Conservation (phyloP, 2,888 invertebrate genomes). For the Epiblema foenella region DNA sequence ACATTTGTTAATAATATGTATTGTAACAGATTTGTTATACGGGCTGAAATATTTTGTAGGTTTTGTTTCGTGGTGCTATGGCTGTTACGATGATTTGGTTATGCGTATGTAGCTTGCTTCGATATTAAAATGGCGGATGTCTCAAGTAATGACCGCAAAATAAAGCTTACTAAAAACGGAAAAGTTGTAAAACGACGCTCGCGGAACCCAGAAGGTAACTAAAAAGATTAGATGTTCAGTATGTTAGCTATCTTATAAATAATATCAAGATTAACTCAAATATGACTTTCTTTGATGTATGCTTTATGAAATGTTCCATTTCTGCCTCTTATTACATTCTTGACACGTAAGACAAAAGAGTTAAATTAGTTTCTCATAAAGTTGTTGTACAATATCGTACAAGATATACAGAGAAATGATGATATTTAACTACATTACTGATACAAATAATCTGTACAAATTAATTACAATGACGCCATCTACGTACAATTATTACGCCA, state of each 20-base stretch:
- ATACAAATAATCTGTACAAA: not conserved
- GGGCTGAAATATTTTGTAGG: not conserved
- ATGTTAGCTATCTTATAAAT: conserved; percentile 34
- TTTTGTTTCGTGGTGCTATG: conserved; percentile 44
- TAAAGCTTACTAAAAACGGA: conserved; percentile 79
- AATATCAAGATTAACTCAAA: conserved; percentile 33
- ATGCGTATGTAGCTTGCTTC: conserved; percentile 54
- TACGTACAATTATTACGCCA: conserved; percentile 3
- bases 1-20: not conserved
- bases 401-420: not conserved
- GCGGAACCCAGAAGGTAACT: conserved; percentile 80
- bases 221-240: conserved; percentile 46
- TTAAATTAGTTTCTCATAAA: conserved; percentile 49
- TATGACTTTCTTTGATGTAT: conserved; percentile 51
- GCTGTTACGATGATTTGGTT: conserved; percentile 57
- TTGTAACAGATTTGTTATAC: not conserved
- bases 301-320: conserved; percentile 52
- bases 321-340: conserved; percentile 81
- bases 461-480: conserved; percentile 8
- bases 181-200: conserved; percentile 80
- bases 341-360: conserved; percentile 58
- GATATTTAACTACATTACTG: not conserved
- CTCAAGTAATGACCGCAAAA: conserved; percentile 79
- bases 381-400: conserved; percentile 23
- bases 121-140: conserved; percentile 85